phyloP scores from a whole-genome alignment of 2,888 invertebrate genomes.

The Flexamia atlantica region DNA sequence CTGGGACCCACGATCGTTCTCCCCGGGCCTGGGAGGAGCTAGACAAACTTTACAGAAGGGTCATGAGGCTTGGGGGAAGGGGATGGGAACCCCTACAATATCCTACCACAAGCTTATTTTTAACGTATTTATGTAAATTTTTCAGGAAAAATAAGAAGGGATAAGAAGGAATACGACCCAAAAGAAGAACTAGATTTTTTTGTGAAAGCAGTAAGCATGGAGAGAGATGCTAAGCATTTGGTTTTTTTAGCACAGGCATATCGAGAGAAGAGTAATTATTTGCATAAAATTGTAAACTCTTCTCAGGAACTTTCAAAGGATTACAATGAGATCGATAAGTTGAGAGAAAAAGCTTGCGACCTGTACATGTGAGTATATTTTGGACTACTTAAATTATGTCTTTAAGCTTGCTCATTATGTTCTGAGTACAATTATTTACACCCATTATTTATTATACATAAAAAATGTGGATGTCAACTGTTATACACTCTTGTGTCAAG shows the following conservation, averaged over 20 bases:
- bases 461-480: too few relatives aligned
- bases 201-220: background rate
- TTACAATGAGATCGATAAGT: background rate
- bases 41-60: background rate
- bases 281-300: background rate
- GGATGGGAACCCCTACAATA: too few relatives aligned
- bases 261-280: background rate
- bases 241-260: slow-evolving; percentile 7
- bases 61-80: background rate
- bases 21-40: background rate
- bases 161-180: background rate
- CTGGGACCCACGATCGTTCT: too few relatives aligned
- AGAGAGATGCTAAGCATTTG: background rate
- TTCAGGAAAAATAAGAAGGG: background rate
- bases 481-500: too few relatives aligned
- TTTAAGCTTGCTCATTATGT: too few relatives aligned
- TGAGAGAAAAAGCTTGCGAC: background rate
- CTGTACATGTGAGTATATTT: slow-evolving; percentile 10
- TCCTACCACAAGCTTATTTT: too few relatives aligned
- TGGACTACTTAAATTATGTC: background rate
- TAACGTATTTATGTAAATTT: background rate
- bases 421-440: too few relatives aligned
- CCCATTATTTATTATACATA: too few relatives aligned
- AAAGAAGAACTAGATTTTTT: background rate
- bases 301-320: background rate